Percentiles rank a stretch among this genome's conserved stretches.
phyloP scores from a whole-genome alignment of 1,140 invertebrate species.

The Pseudomyrmex sp. region DNA sequence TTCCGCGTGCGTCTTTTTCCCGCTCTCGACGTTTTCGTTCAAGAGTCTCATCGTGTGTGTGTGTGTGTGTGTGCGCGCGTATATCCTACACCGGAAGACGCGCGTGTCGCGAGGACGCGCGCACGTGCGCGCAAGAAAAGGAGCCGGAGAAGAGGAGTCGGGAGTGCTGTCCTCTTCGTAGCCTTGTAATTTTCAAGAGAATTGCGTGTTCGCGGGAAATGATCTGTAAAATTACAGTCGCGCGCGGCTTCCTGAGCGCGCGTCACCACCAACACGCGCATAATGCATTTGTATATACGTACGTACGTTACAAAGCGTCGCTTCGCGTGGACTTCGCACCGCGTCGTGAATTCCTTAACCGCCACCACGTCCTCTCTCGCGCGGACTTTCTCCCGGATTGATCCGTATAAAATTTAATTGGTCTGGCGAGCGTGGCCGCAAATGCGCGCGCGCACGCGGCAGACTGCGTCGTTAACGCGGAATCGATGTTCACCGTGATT shows the following conservation, averaged over 20 bases:
- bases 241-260: slow-evolving; percentile 59
- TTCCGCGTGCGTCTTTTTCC: slow-evolving; percentile 31
- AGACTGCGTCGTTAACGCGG: slow-evolving; percentile 51
- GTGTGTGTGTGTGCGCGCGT: neutral
- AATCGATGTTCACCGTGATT: slow-evolving; percentile 27
- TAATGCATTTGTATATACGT: neutral
- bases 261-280: slow-evolving; percentile 15
- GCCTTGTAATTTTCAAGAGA: slow-evolving; percentile 64
- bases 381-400: slow-evolving; percentile 61
- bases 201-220: slow-evolving; percentile 67
- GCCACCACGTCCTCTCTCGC: neutral
- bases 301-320: slow-evolving; percentile 13
- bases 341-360: slow-evolving; percentile 21
- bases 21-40: neutral
- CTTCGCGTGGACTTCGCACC: slow-evolving; percentile 43
- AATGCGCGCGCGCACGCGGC: slow-evolving; percentile 12
- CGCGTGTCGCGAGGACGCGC: neutral
- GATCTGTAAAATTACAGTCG: slow-evolving; percentile 69
- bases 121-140: slow-evolving; percentile 45
- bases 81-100: too few species aligned
- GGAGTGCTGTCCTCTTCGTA: slow-evolving; percentile 15
- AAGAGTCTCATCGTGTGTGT: neutral
- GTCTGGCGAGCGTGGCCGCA: slow-evolving; percentile 57
- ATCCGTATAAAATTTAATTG: slow-evolving; percentile 71
- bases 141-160: neutral